Conservation (phyloP, 2,888 invertebrate genomes). For the Trachelus troglodyta region DNA sequence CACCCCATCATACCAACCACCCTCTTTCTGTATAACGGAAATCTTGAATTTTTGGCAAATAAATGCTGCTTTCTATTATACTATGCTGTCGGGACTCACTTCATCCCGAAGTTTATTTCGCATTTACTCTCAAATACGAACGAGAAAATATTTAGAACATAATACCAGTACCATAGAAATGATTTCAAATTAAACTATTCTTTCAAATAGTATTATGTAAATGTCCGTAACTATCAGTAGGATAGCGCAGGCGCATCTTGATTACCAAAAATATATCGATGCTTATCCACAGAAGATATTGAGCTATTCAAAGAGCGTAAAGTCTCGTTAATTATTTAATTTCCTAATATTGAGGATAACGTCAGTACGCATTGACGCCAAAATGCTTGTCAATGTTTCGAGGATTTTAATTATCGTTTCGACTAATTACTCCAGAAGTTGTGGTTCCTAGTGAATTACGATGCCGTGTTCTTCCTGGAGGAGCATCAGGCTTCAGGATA, state of each 20-base stretch:
- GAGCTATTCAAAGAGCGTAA: no score
- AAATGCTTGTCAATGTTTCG: background rate
- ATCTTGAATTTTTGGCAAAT: conserved; percentile 51
- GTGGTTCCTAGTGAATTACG: background rate
- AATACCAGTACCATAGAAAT: background rate
- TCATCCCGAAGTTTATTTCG: background rate
- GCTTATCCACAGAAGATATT: no score
- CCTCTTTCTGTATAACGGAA: background rate
- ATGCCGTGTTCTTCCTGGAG: background rate
- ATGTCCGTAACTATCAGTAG: no score
- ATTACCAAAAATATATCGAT: no score
- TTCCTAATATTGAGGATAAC: background rate
- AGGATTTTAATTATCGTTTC: background rate
- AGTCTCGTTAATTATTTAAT: no score
- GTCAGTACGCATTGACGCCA: background rate
- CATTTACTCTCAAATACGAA: background rate
- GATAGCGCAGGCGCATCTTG: no score
- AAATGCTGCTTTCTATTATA: conserved; percentile 36
- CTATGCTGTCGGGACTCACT: background rate
- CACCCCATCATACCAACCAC: background rate
- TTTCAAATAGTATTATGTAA: no score
- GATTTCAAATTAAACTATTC: background rate
- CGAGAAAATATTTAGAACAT: background rate
- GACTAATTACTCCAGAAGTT: background rate
- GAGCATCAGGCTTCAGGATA: background rate